These are phyloP conservation scores for Montipora capitata DNA, from an alignment of 92 coral and sea anemone genomes.

Conservation along the genomic window DNA sequence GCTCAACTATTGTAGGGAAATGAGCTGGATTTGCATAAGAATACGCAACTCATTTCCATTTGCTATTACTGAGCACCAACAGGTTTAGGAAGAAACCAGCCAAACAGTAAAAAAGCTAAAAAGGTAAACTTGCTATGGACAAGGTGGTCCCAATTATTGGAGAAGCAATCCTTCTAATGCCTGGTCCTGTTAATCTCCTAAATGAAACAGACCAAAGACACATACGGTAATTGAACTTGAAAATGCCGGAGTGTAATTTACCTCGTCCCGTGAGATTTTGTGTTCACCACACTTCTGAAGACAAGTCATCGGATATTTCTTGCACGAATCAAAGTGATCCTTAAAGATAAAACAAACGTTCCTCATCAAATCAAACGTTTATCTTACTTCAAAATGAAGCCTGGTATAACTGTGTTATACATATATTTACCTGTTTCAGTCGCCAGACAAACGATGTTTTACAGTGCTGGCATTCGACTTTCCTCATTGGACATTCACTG, in stretches of 20 bases:
- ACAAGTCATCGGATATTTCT: constrained; percentile 7
- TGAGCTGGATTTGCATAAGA: too few relatives aligned
- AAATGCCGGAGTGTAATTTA: background rate
- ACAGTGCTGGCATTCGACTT: constrained; percentile 16
- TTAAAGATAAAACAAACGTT: background rate
- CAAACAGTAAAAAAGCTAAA: too few relatives aligned
- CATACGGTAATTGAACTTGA: background rate
- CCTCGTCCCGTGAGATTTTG: constrained; percentile 19
- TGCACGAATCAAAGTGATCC: constrained; percentile 19
- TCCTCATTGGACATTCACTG: constrained; percentile 22
- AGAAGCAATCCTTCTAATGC: too few relatives aligned
- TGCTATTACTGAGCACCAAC: too few relatives aligned
- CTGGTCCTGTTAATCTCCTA: too few relatives aligned
- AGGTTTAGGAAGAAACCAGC: too few relatives aligned
- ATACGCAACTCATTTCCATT: too few relatives aligned
- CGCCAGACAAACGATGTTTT: constrained; percentile 4
- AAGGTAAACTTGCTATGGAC: too few relatives aligned
- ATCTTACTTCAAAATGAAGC: background rate
- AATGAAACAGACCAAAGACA: background rate
- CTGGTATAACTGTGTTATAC: too few relatives aligned
- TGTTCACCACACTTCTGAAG: constrained; percentile 19
- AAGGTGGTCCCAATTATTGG: too few relatives aligned
- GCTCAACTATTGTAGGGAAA: too few relatives aligned
- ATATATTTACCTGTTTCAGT: background rate
- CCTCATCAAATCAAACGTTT: background rate